Evolutionary conservation across 2,888 invertebrate species (phyloP).

Genomic region (Lycophotia porphyrea): DNA sequence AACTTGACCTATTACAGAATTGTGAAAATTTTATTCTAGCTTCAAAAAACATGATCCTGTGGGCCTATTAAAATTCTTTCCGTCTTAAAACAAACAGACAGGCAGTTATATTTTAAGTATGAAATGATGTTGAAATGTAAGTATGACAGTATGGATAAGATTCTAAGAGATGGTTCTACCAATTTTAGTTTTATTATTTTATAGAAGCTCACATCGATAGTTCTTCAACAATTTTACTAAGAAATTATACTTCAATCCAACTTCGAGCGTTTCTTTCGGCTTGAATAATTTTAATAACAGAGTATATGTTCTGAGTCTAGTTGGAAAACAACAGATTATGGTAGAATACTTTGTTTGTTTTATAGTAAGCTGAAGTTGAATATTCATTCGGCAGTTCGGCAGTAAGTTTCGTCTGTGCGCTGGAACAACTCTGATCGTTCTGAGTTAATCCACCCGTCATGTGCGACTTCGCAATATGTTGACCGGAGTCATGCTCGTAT

Average conservation of each 20-base stretch:
- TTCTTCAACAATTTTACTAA: neutral
- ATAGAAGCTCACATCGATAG: neutral
- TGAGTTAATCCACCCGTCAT: conserved; percentile 35
- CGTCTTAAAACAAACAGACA: neutral
- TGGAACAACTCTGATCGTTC: conserved; percentile 37
- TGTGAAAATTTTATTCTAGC: neutral
- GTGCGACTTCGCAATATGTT: conserved; percentile 19
- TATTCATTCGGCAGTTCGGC: conserved; percentile 33
- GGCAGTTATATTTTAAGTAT: no score
- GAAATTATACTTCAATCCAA: neutral
- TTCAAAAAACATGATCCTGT: no score
- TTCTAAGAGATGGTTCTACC: neutral
- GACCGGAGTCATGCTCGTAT: conserved; percentile 30
- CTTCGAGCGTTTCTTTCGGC: neutral
- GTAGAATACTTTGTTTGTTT: conserved; percentile 40
- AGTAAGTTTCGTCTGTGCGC: conserved; percentile 17
- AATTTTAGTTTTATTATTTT: neutral
- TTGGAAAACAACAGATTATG: conserved; percentile 18
- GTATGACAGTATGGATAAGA: neutral
- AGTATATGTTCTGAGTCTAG: conserved; percentile 3
- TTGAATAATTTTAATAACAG: neutral
- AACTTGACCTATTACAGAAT: neutral
- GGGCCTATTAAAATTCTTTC: neutral
- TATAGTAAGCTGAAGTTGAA: conserved; percentile 25
- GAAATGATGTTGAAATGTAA: no score